A percentile compares a stretch with the other conserved stretches of the same genome.
phyloP scores from a whole-genome alignment of 2,113 vertebrate species.

The Pogona vitticeps region DNA sequence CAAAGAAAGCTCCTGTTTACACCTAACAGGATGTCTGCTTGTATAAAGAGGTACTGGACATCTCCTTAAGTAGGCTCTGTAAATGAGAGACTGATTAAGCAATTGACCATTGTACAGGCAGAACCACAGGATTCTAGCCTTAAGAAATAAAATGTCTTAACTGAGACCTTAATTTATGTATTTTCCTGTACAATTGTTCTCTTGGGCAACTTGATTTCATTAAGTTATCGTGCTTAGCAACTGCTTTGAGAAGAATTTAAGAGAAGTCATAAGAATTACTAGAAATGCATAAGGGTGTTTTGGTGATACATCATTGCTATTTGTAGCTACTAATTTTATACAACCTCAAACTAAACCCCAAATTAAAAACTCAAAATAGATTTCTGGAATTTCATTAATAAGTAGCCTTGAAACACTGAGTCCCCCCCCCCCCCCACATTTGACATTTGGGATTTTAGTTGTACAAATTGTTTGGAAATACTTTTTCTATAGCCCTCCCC shows the following conservation, averaged over 20 bases:
- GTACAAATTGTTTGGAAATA: background rate
- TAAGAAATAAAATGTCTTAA: background rate
- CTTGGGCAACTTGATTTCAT: background rate
- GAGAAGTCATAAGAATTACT: background rate
- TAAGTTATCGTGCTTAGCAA: background rate
- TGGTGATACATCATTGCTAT: background rate
- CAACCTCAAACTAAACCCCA: background rate
- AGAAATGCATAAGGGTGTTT: background rate
- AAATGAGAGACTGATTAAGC: too few relatives aligned
- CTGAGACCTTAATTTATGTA: background rate
- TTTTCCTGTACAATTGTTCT: rapidly evolving
- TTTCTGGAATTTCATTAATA: background rate
- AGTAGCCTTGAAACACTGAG: background rate
- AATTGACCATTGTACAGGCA: too few relatives aligned
- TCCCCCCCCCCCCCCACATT: background rate
- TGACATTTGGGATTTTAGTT: background rate
- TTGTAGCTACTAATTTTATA: background rate
- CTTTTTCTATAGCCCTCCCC: background rate
- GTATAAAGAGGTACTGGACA: too few relatives aligned
- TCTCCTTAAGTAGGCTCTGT: too few relatives aligned
- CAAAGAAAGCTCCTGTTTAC: too few relatives aligned
- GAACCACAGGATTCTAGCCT: background rate
- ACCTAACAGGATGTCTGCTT: too few relatives aligned
- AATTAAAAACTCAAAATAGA: background rate
- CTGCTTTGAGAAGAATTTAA: background rate